Conservation (phyloP, 2,888 invertebrate genomes). For the Quadriops clusia region DNA sequence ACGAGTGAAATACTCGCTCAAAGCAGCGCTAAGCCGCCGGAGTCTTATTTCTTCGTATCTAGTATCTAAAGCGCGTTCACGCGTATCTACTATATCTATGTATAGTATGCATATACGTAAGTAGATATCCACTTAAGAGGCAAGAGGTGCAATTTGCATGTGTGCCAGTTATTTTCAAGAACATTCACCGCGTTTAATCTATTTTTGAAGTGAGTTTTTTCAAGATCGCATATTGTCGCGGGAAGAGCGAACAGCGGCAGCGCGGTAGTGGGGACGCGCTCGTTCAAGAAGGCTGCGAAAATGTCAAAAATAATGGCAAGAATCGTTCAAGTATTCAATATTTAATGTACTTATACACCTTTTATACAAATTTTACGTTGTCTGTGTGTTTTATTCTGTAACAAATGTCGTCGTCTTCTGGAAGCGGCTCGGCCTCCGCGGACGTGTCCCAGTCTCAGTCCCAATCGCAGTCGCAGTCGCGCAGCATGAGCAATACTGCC, state of each 20-base stretch:
- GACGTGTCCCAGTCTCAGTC: slow-evolving; percentile 3
- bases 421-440: slow-evolving; percentile 1
- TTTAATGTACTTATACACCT: slow-evolving; percentile 13
- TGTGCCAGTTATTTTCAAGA: too few species aligned
- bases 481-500: slow-evolving; percentile 2
- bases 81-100: too few species aligned
- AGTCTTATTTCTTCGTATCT: too few species aligned
- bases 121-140: too few species aligned
- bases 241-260: not conserved
- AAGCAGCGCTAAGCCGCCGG: too few species aligned
- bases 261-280: not conserved
- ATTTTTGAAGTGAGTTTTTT: slow-evolving; percentile 4
- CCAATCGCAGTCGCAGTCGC: not conserved
- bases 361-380: slow-evolving; percentile 14
- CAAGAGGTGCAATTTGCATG: too few species aligned
- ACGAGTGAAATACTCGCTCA: too few species aligned
- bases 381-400: slow-evolving; percentile 8
- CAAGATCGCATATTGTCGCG: slow-evolving; percentile 2
- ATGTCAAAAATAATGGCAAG: slow-evolving; percentile 17
- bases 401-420: slow-evolving; percentile 1
- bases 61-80: slow-evolving; percentile 6
- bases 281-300: slow-evolving; percentile 14
- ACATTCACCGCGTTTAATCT: too few species aligned
- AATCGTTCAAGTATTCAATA: slow-evolving; percentile 12
- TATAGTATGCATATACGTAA: slow-evolving; percentile 2